These are phyloP conservation scores for Dermatemys mawii DNA, from an alignment of 2,113 vertebrate species.

Conservation along the genomic window DNA sequence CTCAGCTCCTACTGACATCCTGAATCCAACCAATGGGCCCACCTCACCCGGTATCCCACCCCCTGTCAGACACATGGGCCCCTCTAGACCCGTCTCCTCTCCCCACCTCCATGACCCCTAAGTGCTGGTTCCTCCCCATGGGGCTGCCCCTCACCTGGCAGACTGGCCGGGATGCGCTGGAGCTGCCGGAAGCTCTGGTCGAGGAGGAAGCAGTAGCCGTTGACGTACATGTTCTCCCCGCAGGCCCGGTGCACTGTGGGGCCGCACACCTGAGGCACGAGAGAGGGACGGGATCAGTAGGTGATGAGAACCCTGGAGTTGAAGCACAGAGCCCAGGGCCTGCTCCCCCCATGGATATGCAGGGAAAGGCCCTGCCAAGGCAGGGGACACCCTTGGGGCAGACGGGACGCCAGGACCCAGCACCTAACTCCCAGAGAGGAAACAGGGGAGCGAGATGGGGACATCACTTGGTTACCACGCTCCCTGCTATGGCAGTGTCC, in stretches of 20 bases:
- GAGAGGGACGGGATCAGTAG: not conserved
- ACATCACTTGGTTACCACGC: not conserved
- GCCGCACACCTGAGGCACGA: conserved; percentile 75
- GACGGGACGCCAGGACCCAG: not conserved
- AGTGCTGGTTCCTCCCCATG: no score
- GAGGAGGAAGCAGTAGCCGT: conserved; percentile 65
- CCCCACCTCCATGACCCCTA: no score
- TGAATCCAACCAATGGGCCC: not conserved
- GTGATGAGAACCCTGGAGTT: not conserved
- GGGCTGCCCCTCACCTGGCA: not conserved
- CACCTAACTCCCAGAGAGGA: not conserved
- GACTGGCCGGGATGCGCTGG: not conserved
- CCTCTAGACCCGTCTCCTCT: not conserved
- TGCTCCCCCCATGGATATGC: not conserved
- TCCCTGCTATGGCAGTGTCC: not conserved
- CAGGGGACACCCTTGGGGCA: not conserved
- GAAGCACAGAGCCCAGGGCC: not conserved
- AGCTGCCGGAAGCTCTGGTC: conserved; percentile 75
- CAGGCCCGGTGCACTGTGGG: conserved; percentile 11
- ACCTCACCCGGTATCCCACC: not conserved
- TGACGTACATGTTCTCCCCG: conserved; percentile 71
- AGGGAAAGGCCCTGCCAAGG: not conserved
- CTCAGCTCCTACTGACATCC: not conserved
- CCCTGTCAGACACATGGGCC: not conserved
- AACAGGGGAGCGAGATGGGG: not conserved